Evolutionary conservation across 2,888 invertebrate genomes (phyloP).

Genomic region (Pheosia tremula): DNA sequence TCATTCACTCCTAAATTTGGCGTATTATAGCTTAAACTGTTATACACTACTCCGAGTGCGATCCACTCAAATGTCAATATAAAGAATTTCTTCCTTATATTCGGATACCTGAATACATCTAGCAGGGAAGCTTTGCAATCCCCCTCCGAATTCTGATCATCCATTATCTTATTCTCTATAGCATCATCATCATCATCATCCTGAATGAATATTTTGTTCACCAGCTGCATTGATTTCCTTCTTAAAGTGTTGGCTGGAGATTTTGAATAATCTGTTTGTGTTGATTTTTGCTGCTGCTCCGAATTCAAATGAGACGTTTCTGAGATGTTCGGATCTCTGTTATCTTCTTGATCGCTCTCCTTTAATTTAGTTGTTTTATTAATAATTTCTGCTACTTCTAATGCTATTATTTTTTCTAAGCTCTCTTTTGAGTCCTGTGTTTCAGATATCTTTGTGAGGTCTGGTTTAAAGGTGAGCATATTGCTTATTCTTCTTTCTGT

Average conservation of each 20-base stretch:
- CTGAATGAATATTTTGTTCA: slow-evolving; percentile 64
- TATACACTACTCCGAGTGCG: slow-evolving; percentile 88
- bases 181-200: slow-evolving; percentile 62
- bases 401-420: slow-evolving; percentile 59
- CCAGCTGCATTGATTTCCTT: slow-evolving; percentile 68
- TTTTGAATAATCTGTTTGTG: slow-evolving; percentile 60
- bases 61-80: slow-evolving; percentile 87
- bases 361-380: slow-evolving; percentile 56
- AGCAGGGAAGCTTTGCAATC: slow-evolving; percentile 84
- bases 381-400: slow-evolving; percentile 66
- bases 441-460: slow-evolving; percentile 56
- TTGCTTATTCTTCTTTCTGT: slow-evolving; percentile 68
- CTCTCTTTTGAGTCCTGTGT: slow-evolving; percentile 50
- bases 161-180: slow-evolving; percentile 68
- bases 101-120: slow-evolving; percentile 86
- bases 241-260: slow-evolving; percentile 61
- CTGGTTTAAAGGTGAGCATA: slow-evolving; percentile 70
- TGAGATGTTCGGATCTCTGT: slow-evolving; percentile 32
- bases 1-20: slow-evolving; percentile 88
- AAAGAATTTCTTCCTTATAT: slow-evolving; percentile 87
- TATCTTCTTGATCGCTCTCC: slow-evolving; percentile 38
- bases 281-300: slow-evolving; percentile 55
- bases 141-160: slow-evolving; percentile 74
- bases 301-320: slow-evolving; percentile 50
- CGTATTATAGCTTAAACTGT: slow-evolving; percentile 87